Evolutionary conservation across 2,113 vertebrate genomes (phyloP), one percentile per base, ranked within the genome.

Genomic region (Verasper variegatus): DNA sequence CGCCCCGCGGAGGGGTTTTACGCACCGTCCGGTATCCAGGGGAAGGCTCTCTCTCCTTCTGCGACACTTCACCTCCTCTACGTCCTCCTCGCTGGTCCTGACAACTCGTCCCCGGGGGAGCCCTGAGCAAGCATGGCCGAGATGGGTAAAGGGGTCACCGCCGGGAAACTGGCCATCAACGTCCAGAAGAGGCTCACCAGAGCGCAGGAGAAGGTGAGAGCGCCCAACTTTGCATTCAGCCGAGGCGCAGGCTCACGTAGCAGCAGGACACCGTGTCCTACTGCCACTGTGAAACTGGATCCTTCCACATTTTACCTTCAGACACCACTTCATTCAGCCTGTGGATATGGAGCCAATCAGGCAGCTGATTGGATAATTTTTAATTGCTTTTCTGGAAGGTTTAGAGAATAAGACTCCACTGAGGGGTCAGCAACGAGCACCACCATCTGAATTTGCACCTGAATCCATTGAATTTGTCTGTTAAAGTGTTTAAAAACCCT

Each of bases 161-260:
- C 98, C 21, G 98, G 97, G 74, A 98, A 98, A 75, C 95, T 98
- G 83, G 98, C 97, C 35, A 98, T 94, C 89, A 98, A 96, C 65
- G 94, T 98, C 55, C 97, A 98, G 95, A 99, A 99, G 94, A 96
- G 96, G 80, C 94, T 98, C 58, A 97, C 94, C 42, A 94, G 98
- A 14, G 98, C 96, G 12, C 98, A 99, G 89, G 98, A 99, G 93
- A 98, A 99, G 98, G 98, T 99, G 89, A 78, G 92, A 35, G 23
- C 6, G 31, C 12, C 7, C 20, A 49, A 49, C 45, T 49, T 49
- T 6, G 18, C 45, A 49, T 49, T 54, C 51, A 40, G 60, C 6
- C 17, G 54, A 17, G 15, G 57, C 6, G 57, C 17, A 42, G 47
- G 60, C 64, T 59, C 62, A 23, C 70, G 20, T 57, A 13, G 65